A percentile compares a stretch with the other conserved stretches of the same genome.
These are phyloP conservation scores for Hestina assimilis DNA, from an alignment of 1,140 invertebrate species.

Conservation along the genomic window DNA sequence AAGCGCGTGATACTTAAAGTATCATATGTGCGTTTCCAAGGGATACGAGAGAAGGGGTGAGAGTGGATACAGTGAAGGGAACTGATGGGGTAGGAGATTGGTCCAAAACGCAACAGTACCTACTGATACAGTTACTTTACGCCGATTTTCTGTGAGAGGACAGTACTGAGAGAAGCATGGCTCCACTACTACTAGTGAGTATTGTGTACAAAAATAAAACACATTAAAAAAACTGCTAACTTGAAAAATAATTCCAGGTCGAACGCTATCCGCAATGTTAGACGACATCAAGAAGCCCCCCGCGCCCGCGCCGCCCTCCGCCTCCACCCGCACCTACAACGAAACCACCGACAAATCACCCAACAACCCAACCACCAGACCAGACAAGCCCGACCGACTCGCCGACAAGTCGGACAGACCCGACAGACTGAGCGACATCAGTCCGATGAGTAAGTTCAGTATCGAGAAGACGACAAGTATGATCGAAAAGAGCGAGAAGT, in stretches of 20 bases:
- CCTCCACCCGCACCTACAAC: slow-evolving; percentile 24
- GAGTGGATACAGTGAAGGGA: too few species aligned
- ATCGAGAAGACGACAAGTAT: slow-evolving; percentile 23
- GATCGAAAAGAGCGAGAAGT: slow-evolving; percentile 34
- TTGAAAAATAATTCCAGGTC: slow-evolving; percentile 36
- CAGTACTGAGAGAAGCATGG: too few species aligned
- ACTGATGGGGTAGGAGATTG: too few species aligned
- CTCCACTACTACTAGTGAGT: too few species aligned
- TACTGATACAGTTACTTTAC: too few species aligned
- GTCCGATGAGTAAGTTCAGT: slow-evolving; percentile 33
- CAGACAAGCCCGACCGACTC: slow-evolving; percentile 36
- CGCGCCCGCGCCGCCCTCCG: slow-evolving; percentile 39
- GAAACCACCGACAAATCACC: slow-evolving; percentile 35
- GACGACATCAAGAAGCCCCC: slow-evolving; percentile 61
- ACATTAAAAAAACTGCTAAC: background rate
- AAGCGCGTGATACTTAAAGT: too few species aligned
- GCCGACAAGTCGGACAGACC: background rate
- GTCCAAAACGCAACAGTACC: too few species aligned
- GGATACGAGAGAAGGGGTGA: too few species aligned
- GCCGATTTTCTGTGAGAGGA: too few species aligned
- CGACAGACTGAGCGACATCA: slow-evolving; percentile 27
- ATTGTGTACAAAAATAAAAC: too few species aligned
- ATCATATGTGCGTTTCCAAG: too few species aligned
- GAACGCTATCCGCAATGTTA: slow-evolving; percentile 57
- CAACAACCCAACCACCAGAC: slow-evolving; percentile 25